These are phyloP conservation scores for Nannospalax galili DNA, from an alignment of 2,113 vertebrate species.

Conservation along the genomic window DNA sequence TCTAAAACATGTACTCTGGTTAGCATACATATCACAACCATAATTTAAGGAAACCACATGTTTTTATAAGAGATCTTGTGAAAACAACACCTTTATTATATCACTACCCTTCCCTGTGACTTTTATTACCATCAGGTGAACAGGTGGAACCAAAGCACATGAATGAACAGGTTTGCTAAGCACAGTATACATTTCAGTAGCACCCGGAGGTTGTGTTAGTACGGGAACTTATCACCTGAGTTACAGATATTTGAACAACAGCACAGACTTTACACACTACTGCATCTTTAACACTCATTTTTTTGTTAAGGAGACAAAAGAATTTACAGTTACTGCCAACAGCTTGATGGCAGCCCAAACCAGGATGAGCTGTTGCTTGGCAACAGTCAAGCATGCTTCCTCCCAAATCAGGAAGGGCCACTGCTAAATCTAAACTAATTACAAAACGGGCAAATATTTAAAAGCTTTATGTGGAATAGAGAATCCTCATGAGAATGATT, in stretches of 20 bases:
- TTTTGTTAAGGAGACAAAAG: conserved; percentile 83
- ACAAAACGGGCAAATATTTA: conserved; percentile 75
- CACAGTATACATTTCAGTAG: not conserved
- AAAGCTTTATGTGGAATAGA: conserved; percentile 52
- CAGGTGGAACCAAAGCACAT: accelerated
- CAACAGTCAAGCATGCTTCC: conserved; percentile 85
- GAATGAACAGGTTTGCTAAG: not conserved
- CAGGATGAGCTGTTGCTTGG: conserved; percentile 87
- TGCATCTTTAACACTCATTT: conserved; percentile 69
- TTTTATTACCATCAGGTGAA: accelerated
- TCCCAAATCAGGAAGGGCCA: conserved; percentile 78
- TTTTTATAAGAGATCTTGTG: not conserved
- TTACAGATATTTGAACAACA: conserved; percentile 65
- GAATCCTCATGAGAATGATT: conserved; percentile 70
- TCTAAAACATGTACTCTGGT: not conserved
- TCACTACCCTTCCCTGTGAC: accelerated
- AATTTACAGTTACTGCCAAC: conserved; percentile 81
- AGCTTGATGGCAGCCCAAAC: conserved; percentile 83
- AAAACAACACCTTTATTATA: not conserved
- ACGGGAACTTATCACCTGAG: conserved; percentile 15
- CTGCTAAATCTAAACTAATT: conserved; percentile 76
- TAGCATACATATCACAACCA: accelerated
- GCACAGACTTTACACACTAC: conserved; percentile 47
- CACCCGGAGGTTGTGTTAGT: not conserved
- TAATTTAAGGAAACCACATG: not conserved